These are phyloP conservation scores for Platygyra sinensis DNA, from an alignment of 64 coral and sea anemone species.

Conservation along the genomic window DNA sequence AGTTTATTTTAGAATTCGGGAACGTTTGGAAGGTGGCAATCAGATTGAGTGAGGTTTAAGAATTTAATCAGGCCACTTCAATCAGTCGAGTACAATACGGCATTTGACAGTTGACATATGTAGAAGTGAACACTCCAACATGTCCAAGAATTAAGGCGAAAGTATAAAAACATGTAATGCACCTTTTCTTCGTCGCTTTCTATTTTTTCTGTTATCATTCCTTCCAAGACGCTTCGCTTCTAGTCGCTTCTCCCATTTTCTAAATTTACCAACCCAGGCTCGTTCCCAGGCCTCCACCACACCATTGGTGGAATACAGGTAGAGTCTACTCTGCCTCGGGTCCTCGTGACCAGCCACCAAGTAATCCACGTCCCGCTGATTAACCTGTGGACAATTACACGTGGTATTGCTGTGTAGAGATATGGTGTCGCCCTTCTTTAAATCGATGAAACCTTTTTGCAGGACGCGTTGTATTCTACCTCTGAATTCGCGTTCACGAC, in stretches of 20 bases:
- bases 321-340: neutral
- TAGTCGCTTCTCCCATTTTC: conserved; percentile 16
- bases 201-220: neutral
- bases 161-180: neutral
- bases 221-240: neutral
- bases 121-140: neutral
- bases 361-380: neutral
- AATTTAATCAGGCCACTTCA: too few species aligned
- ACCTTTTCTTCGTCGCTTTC: conserved; percentile 29
- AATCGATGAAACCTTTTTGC: neutral
- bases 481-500: neutral
- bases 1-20: too few species aligned
- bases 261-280: conserved; percentile 29
- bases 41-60: too few species aligned
- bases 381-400: conserved; percentile 26
- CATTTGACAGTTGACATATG: too few species aligned
- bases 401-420: conserved; percentile 10
- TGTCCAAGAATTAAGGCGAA: neutral
- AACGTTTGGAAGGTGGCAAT: too few species aligned
- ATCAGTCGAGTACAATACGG: too few species aligned
- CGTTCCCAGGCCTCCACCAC: conserved; percentile 22
- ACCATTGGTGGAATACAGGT: neutral
- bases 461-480: conserved; percentile 17
- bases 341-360: conserved; percentile 29
- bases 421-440: conserved; percentile 30